phyloP scores from a whole-genome alignment of 2,113 vertebrate species.

The Neogale vison region DNA sequence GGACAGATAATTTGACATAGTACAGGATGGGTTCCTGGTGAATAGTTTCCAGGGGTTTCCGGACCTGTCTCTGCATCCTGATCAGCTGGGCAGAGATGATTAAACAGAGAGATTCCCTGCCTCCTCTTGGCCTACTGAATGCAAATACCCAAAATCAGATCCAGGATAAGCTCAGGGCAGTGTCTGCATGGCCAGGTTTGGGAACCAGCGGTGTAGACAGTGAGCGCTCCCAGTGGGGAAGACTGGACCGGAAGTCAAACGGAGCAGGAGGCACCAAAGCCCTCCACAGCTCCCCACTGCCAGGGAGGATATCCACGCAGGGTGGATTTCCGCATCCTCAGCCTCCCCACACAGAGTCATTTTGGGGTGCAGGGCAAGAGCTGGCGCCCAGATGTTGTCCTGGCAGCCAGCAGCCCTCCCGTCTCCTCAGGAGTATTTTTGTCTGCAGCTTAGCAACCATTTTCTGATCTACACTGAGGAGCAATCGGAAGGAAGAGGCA shows the following conservation, averaged over 20 bases:
- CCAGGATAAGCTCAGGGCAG: not conserved
- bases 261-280: not conserved
- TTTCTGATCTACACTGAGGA: not conserved
- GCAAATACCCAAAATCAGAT: not conserved
- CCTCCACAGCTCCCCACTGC: rapidly evolving
- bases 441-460: not conserved
- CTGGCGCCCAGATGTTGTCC: not conserved
- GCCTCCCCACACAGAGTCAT: not conserved
- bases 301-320: not conserved
- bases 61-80: rapidly evolving
- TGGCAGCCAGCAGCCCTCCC: not conserved
- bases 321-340: not conserved
- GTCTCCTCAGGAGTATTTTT: not conserved
- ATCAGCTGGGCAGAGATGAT: too few species aligned
- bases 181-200: not conserved
- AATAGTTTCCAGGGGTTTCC: not conserved
- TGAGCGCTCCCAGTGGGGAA: too few species aligned
- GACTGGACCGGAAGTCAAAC: not conserved
- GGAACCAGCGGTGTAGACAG: not conserved
- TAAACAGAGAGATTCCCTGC: not conserved
- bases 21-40: rapidly evolving
- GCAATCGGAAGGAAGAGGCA: not conserved
- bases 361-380: not conserved
- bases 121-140: not conserved
- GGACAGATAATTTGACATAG: not conserved